phyloP scores from a whole-genome alignment of 2,888 invertebrate genomes.

The Tuberolachnus salignus region DNA sequence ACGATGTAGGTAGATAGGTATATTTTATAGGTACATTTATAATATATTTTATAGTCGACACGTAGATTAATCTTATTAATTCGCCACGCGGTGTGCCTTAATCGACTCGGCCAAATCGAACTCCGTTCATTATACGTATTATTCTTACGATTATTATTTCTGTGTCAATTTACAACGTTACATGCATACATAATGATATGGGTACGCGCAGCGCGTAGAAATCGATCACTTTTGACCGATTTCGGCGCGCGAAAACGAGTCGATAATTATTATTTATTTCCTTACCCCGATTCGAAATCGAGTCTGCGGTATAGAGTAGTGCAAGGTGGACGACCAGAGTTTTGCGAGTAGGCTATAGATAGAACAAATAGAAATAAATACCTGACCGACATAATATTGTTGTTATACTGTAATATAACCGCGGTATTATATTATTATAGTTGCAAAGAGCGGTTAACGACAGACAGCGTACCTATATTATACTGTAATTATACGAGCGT shows the following conservation, averaged over 20 bases:
- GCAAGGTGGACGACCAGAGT: neutral
- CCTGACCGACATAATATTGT: too few relatives aligned
- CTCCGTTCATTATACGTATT: neutral
- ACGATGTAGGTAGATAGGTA: neutral
- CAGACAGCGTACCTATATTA: too few relatives aligned
- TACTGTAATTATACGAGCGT: too few relatives aligned
- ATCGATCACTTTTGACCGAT: slow-evolving; percentile 7
- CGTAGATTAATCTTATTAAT: slow-evolving; percentile 3
- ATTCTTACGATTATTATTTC: slow-evolving; percentile 23
- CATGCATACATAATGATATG: slow-evolving; percentile 26
- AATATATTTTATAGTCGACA: neutral
- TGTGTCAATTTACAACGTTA: slow-evolving; percentile 31
- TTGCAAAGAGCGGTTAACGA: too few relatives aligned
- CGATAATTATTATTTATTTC: too few relatives aligned
- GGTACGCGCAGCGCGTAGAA: neutral
- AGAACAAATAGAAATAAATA: too few relatives aligned
- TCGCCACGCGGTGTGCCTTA: slow-evolving; percentile 17
- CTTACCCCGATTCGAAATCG: neutral
- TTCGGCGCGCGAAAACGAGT: neutral
- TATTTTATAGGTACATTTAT: too few relatives aligned
- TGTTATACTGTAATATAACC: too few relatives aligned
- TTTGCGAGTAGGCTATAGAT: neutral
- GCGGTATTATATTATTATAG: too few relatives aligned
- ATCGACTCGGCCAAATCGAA: slow-evolving; percentile 6
- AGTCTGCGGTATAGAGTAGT: neutral